Conservation (phyloP, 35 echinoderm and acorn worm species). For the Chiridota heheva region DNA sequence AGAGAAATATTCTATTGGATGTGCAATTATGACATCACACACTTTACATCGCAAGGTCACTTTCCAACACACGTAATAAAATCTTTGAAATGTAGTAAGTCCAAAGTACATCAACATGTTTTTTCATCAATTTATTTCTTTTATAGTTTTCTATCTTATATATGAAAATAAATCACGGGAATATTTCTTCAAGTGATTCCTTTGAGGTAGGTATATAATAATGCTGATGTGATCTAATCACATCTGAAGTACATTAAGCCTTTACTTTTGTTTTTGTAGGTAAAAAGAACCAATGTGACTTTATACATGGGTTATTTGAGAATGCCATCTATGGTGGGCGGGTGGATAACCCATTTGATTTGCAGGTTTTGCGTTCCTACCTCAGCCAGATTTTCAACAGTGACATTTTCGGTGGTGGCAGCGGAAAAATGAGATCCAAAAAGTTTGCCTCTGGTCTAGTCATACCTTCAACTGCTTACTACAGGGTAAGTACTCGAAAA, state of each 20-base stretch:
- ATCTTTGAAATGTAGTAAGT: too few relatives aligned
- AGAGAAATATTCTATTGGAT: too few relatives aligned
- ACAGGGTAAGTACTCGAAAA: constrained; percentile 65
- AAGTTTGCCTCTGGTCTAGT: constrained; percentile 67
- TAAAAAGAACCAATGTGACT: constrained; percentile 79
- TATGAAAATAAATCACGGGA: too few relatives aligned
- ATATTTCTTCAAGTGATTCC: too few relatives aligned
- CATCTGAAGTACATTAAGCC: not conserved
- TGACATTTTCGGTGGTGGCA: constrained; percentile 72
- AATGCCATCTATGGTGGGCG: constrained; percentile 98
- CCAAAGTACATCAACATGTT: too few relatives aligned
- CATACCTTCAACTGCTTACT: constrained; percentile 71
- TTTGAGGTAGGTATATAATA: not conserved
- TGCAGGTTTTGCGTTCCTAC: constrained; percentile 91
- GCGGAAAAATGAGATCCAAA: constrained; percentile 59
- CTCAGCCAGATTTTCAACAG: constrained; percentile 94
- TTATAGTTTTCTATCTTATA: too few relatives aligned
- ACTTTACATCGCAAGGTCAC: too few relatives aligned
- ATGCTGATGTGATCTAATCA: not conserved
- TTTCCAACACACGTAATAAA: too few relatives aligned
- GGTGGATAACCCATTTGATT: constrained; percentile 97
- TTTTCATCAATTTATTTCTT: too few relatives aligned
- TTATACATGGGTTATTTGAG: constrained; percentile 96
- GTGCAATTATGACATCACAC: too few relatives aligned
- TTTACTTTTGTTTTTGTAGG: constrained; percentile 44